phyloP scores from a whole-genome alignment of 2,888 invertebrate species.

The Nymphalis polychloros region DNA sequence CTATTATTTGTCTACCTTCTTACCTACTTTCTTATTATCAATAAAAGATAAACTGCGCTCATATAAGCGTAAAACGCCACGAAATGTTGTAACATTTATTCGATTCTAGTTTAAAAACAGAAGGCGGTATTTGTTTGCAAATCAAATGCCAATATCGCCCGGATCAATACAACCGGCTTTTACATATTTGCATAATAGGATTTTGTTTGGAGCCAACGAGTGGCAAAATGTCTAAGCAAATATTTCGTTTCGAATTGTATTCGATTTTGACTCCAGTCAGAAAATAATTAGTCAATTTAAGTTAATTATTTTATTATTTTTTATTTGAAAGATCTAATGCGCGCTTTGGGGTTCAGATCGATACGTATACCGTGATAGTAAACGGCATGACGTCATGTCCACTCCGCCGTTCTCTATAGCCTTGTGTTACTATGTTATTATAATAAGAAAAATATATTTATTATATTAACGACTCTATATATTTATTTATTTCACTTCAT shows the following conservation, averaged over 20 bases:
- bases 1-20: too few species aligned
- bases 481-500: too few species aligned
- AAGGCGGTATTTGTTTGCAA: slow-evolving; percentile 72
- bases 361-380: too few species aligned
- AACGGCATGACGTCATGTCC: too few species aligned
- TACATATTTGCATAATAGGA: slow-evolving; percentile 78
- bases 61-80: neutral
- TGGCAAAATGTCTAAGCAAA: slow-evolving; percentile 46
- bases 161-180: slow-evolving; percentile 74
- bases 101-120: slow-evolving; percentile 62
- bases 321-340: neutral
- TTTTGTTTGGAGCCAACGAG: slow-evolving; percentile 56
- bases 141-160: slow-evolving; percentile 75
- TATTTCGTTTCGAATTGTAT: slow-evolving; percentile 36
- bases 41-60: too few species aligned
- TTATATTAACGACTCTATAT: too few species aligned
- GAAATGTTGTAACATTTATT: neutral
- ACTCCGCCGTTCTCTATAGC: too few species aligned
- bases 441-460: too few species aligned
- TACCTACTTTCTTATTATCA: too few species aligned
- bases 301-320: neutral
- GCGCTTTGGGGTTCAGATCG: too few species aligned
- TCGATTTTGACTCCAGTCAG: slow-evolving; percentile 21
- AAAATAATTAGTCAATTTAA: slow-evolving; percentile 4
- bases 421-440: too few species aligned